A percentile compares a stretch with the other conserved stretches of the same genome.
phyloP scores from a whole-genome alignment of 2,113 vertebrate genomes.

The Paramormyrops kingsleyae region DNA sequence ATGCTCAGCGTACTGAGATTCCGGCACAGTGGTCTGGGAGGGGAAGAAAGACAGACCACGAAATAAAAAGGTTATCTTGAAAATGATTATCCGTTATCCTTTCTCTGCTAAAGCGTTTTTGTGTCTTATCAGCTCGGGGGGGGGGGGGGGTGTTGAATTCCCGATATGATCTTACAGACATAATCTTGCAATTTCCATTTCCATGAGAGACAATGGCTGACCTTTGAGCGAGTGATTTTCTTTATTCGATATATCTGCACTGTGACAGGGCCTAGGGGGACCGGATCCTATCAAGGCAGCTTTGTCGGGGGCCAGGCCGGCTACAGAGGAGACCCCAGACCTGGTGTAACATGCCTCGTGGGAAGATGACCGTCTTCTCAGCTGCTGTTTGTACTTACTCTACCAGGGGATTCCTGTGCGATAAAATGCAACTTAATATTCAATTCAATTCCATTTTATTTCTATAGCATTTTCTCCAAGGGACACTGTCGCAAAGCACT shows the following conservation, averaged over 20 bases:
- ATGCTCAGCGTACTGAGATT: constrained; percentile 38
- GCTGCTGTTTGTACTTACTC: neutral
- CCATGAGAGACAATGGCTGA: constrained; percentile 43
- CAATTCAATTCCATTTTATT: neutral
- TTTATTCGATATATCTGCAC: constrained; percentile 30
- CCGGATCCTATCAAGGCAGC: neutral
- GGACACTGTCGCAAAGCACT: neutral
- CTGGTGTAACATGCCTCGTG: neutral
- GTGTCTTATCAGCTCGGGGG: constrained; percentile 11
- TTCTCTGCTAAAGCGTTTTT: constrained; percentile 8
- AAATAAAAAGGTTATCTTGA: neutral
- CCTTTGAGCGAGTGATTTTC: constrained; percentile 47
- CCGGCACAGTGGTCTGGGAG: constrained; percentile 43
- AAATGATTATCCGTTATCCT: neutral
- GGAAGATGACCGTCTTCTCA: neutral
- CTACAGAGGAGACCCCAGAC: neutral
- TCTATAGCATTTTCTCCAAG: neutral
- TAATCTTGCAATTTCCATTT: constrained; percentile 19
- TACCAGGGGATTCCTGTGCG: neutral
- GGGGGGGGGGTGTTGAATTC: constrained; percentile 17
- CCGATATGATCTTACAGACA: constrained; percentile 43
- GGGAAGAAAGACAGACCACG: constrained; percentile 12
- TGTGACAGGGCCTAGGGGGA: neutral
- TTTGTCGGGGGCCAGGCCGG: neutral
- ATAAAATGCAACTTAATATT: neutral